Evolutionary conservation across 2,797 vertebrate species (phyloP), one percentile per base, ranked within the genome.

Genomic region (Gymnodraco acuticeps): DNA sequence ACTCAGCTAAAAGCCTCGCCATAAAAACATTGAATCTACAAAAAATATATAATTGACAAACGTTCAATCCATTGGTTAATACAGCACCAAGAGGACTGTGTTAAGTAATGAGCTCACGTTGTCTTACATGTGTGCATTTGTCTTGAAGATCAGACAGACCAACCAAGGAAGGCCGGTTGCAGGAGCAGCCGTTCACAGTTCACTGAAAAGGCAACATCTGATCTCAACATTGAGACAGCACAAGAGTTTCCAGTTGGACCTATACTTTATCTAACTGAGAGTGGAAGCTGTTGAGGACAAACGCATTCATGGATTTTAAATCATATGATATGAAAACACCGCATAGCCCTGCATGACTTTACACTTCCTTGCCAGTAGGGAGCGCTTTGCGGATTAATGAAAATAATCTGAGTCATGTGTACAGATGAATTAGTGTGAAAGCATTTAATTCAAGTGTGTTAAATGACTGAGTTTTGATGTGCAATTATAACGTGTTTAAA

Each of bases 121-220:
- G 76, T 59, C 42, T 45, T 53, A 20, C 33, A 48, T 75, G 63
- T 71, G 38, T 64, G 47, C 58, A 13, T 48, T 33, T 74, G n/a
- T 46, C 67, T 70, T 75, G 58, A 27, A 68, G 70, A 63, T 73
- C 64, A 63, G 42, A 70, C 53, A 56, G 59, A 78, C 53, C 48
- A 27, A 73, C 10, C 19, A 50, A 41, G 55, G 42, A 74, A 75
- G 73, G 67, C 59, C 51, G 62, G 59, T 54, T 79, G 77, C 76
- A 81, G 71, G 52, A 75, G 74, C 64, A 60, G 80, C 54, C 55
- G 54, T 72, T 86, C 77, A 90, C 84, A 88, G 82, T 84, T 89
- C 88, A 90, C 64, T 70, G 85, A 80, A 85, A 88, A 83, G 56
- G 41, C 76, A 85, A 91, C 82, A 87, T 89, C 67, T 89, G 86